These are phyloP conservation scores for Acipenser ruthenus DNA, from an alignment of 2,797 vertebrate species.

Conservation along the genomic window DNA sequence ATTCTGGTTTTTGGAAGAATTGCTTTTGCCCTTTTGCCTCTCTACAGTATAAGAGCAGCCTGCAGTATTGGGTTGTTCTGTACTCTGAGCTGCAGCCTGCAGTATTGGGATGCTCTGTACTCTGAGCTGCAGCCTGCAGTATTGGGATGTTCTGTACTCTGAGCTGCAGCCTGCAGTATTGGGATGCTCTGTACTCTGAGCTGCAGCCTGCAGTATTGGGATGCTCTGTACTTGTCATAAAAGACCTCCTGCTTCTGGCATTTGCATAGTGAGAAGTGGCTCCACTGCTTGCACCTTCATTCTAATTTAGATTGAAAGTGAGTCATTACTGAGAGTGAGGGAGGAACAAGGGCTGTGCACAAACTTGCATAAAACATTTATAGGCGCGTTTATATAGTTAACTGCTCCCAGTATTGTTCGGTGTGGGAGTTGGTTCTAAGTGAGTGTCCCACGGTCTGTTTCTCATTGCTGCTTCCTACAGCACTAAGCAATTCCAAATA, in stretches of 20 bases:
- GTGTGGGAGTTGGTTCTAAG: neutral
- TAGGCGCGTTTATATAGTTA: slow-evolving; percentile 36
- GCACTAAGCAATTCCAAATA: no score
- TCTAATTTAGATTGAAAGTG: slow-evolving; percentile 49
- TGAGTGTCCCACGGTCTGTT: slow-evolving; percentile 17
- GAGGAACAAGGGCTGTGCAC: slow-evolving; percentile 40
- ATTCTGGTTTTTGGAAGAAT: no score
- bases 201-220: neutral
- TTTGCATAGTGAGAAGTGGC: slow-evolving; percentile 37
- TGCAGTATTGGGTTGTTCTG: no score
- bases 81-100: neutral
- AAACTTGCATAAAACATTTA: slow-evolving; percentile 53
- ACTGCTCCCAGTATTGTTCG: slow-evolving; percentile 27
- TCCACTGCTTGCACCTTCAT: slow-evolving; percentile 33
- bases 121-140: no score
- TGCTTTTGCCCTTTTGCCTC: no score
- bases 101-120: neutral
- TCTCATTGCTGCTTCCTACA: slow-evolving; percentile 7
- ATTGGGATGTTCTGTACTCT: no score
- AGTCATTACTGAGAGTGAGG: slow-evolving; percentile 56
- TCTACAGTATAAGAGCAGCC: no score
- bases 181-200: no score
- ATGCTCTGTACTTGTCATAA: slow-evolving; percentile 17
- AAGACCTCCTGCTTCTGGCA: slow-evolving; percentile 32
- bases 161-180: no score